phyloP scores from a whole-genome alignment of 2,797 vertebrate species.

The Gadopsis marmoratus region DNA sequence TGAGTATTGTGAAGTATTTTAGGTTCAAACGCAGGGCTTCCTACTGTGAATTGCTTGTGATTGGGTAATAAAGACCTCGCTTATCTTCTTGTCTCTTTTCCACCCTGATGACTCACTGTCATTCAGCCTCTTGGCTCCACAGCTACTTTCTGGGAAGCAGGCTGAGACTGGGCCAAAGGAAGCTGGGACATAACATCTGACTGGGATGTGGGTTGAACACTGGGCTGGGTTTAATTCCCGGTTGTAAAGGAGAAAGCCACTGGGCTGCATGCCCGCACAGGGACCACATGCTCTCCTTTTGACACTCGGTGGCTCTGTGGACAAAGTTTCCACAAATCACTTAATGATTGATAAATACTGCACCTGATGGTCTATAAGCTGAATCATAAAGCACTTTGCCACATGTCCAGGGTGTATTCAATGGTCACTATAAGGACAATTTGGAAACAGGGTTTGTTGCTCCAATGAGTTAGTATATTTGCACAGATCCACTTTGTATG shows the following conservation, averaged over 20 bases:
- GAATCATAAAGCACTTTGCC: slow-evolving; percentile 40
- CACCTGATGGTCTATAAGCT: slow-evolving; percentile 31
- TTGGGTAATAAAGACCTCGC: neutral
- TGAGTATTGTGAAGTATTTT: neutral
- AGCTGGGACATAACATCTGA: slow-evolving; percentile 6
- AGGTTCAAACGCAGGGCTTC: neutral
- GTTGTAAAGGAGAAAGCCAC: neutral
- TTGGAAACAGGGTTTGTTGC: slow-evolving; percentile 4
- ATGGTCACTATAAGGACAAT: neutral
- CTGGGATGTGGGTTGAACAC: slow-evolving; percentile 2
- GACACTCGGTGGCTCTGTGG: neutral
- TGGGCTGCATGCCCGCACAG: slow-evolving; percentile 3
- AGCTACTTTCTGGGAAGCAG: slow-evolving; percentile 7
- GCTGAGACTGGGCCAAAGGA: slow-evolving; percentile 5
- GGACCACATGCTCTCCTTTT: slow-evolving; percentile 14
- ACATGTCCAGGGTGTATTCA: slow-evolving; percentile 17
- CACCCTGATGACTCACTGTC: neutral
- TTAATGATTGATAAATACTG: slow-evolving; percentile 24
- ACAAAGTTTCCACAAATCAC: slow-evolving; percentile 36
- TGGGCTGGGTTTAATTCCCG: slow-evolving; percentile 1
- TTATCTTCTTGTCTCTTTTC: neutral
- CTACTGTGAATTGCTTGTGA: neutral
- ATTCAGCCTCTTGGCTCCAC: slow-evolving; percentile 15
- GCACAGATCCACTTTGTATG: slow-evolving; percentile 14
- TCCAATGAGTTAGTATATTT: slow-evolving; percentile 5